phyloP scores from a whole-genome alignment of 1,140 invertebrate species.

The Drosophila takahashii region DNA sequence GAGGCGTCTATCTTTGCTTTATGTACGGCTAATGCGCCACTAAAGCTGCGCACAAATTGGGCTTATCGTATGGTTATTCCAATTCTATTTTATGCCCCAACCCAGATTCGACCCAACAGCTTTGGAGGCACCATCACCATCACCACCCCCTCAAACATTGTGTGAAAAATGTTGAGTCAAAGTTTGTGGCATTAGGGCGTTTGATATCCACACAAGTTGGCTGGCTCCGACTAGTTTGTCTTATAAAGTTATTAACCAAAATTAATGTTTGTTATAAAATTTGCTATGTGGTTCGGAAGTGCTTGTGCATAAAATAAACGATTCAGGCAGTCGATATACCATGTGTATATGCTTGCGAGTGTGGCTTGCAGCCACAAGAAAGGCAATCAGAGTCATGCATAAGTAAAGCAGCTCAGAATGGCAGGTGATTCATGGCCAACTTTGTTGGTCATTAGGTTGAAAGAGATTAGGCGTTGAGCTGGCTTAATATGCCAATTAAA shows the following conservation, averaged over 20 bases:
- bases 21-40: constrained; percentile 78
- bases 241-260: constrained; percentile 83
- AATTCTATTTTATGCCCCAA: constrained; percentile 78
- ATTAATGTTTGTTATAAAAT: constrained; percentile 81
- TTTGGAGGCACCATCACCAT: neutral
- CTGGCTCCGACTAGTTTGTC: constrained; percentile 40
- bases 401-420: constrained; percentile 25
- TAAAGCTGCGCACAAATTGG: constrained; percentile 83
- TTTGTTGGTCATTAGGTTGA: constrained; percentile 43
- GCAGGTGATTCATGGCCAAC: constrained; percentile 36
- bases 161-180: constrained; percentile 77
- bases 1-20: constrained; percentile 77
- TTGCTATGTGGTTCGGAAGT: constrained; percentile 72
- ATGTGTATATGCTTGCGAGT: constrained; percentile 4
- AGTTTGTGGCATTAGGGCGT: constrained; percentile 50
- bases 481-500: constrained; percentile 19
- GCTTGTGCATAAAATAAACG: constrained; percentile 67
- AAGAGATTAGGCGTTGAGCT: constrained; percentile 29
- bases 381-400: constrained; percentile 52
- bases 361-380: constrained; percentile 19
- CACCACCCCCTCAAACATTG: constrained; percentile 50
- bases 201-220: constrained; percentile 49
- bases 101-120: constrained; percentile 17
- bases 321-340: constrained; percentile 15
- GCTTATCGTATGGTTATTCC: constrained; percentile 83